Percentiles rank a stretch among this genome's conserved stretches.
Conservation (phyloP, 2,888 invertebrate genomes). For the Mellilla xanthometata region DNA sequence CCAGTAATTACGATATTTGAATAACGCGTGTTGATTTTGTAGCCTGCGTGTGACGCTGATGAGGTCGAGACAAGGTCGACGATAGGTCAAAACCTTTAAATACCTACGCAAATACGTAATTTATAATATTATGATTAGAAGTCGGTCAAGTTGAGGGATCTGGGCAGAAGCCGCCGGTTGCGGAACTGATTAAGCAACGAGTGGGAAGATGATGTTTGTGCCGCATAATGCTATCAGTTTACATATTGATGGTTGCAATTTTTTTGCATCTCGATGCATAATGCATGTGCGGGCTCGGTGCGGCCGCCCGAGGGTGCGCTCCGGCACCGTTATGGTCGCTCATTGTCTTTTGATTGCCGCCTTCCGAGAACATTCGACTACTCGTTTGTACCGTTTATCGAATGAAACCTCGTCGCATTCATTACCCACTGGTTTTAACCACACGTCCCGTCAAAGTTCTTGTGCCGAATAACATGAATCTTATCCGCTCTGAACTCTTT, state of each 20-base stretch:
- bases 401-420: constrained; percentile 68
- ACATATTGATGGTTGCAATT: constrained; percentile 55
- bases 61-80: constrained; percentile 26
- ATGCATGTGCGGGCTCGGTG: constrained; percentile 46
- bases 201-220: constrained; percentile 16
- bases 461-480: constrained; percentile 22
- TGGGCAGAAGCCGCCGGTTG: constrained; percentile 18
- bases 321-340: constrained; percentile 63
- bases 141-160: constrained; percentile 13
- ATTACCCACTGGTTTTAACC: constrained; percentile 62
- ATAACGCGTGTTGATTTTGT: constrained; percentile 28
- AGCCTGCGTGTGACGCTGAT: constrained; percentile 17
- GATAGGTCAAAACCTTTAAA: constrained; percentile 23
- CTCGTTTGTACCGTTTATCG: constrained; percentile 76
- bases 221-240: constrained; percentile 39
- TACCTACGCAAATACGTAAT: constrained; percentile 23
- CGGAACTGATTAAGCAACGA: constrained; percentile 22
- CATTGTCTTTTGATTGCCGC: constrained; percentile 75
- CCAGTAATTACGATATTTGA: constrained; percentile 21
- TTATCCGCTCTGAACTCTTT: constrained; percentile 19
- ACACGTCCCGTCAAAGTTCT: constrained; percentile 12
- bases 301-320: constrained; percentile 45
- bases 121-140: constrained; percentile 8
- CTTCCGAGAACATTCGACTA: constrained; percentile 70
- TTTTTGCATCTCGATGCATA: constrained; percentile 60